Conservation (phyloP, 1,140 invertebrate species). For the Drosophila mauritiana region DNA sequence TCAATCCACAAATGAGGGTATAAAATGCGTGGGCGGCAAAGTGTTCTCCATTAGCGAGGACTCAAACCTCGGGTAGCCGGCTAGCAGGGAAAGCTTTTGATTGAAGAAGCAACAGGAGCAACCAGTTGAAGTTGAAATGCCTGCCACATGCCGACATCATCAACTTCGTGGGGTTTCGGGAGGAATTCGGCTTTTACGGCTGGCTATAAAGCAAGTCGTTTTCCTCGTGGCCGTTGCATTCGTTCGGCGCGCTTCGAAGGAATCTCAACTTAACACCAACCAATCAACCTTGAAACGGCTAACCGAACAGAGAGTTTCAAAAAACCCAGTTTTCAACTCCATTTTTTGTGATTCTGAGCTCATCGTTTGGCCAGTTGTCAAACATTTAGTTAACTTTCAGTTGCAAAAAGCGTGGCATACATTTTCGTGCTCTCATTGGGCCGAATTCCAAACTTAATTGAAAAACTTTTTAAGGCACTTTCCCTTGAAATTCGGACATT, state of each 20-base stretch:
- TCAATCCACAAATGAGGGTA: neutral
- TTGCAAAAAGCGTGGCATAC: conserved; percentile 26
- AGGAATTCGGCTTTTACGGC: conserved; percentile 47
- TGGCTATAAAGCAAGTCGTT: conserved; percentile 71
- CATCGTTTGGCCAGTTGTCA: neutral
- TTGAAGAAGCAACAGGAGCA: conserved; percentile 75
- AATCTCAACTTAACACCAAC: conserved; percentile 39
- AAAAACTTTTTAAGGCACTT: conserved; percentile 47
- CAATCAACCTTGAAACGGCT: conserved; percentile 16
- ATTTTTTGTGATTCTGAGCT: conserved; percentile 15
- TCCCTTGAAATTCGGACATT: conserved; percentile 20
- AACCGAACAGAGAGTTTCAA: conserved; percentile 20
- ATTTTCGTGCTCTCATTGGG: conserved; percentile 16
- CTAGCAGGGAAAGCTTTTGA: conserved; percentile 38
- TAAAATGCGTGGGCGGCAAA: conserved; percentile 48
- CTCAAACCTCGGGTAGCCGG: conserved; percentile 43
- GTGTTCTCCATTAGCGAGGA: conserved; percentile 35
- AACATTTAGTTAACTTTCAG: conserved; percentile 13
- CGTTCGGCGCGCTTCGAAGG: conserved; percentile 74
- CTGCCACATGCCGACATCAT: conserved; percentile 3
- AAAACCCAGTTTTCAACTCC: conserved; percentile 35
- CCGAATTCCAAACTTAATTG: conserved; percentile 31
- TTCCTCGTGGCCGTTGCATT: conserved; percentile 51
- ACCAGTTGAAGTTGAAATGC: conserved; percentile 71
- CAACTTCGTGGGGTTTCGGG: conserved; percentile 4